Conservation (phyloP, 2,888 invertebrate genomes). For the Pristionchus fissidentatus region DNA sequence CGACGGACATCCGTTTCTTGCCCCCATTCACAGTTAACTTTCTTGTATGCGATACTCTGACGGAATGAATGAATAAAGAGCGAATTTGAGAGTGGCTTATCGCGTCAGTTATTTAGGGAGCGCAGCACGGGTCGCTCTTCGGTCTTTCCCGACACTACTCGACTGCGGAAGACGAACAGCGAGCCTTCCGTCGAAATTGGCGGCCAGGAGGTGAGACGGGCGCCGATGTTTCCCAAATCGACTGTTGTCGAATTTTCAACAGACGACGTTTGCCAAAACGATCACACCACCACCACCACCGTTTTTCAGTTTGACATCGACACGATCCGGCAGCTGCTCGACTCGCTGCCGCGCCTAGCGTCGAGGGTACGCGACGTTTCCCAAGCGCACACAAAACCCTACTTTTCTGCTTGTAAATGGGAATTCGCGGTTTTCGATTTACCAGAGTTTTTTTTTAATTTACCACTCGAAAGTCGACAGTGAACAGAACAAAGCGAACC, state of each 20-base stretch:
- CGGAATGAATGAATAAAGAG: too few species aligned
- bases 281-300: neutral
- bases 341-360: constrained; percentile 49
- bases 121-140: constrained; percentile 17
- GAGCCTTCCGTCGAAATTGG: constrained; percentile 69
- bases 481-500: too few species aligned
- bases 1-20: too few species aligned
- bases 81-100: too few species aligned
- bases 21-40: too few species aligned
- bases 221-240: neutral
- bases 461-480: neutral
- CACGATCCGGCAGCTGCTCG: constrained; percentile 48
- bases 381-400: too few species aligned
- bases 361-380: constrained; percentile 5
- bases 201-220: constrained; percentile 42
- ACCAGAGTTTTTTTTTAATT: too few species aligned
- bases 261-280: constrained; percentile 7
- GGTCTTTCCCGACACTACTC: neutral
- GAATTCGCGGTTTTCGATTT: too few species aligned
- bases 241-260: neutral
- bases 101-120: too few species aligned
- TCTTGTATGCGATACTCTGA: too few species aligned
- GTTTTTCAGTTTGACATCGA: constrained; percentile 39
- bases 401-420: too few species aligned
- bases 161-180: constrained; percentile 68